Base-by-base conservation (phyloP, 2,113 vertebrate species). In the Holacanthus passer region DNA sequence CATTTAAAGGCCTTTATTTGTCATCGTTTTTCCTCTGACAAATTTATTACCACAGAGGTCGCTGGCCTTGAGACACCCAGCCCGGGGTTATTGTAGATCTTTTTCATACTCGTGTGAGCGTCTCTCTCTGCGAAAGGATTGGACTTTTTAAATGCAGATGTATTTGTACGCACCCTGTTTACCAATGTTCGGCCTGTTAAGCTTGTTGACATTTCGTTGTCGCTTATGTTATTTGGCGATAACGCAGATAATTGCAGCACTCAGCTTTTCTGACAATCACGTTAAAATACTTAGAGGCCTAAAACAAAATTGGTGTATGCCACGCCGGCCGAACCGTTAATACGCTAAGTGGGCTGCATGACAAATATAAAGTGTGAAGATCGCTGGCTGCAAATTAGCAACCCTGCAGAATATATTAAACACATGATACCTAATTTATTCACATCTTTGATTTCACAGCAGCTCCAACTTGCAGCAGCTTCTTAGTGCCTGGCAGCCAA, bases 1-100 rank as follows among this genome's bases (percentile, higher is more conserved):
- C 92, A 88, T 93, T 92, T 92, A 89, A 92, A 91, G 87, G 79
- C 79, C 86, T 88, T 88, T 92, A 90, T 94, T 94, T 91, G 82
- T 92, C 91, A 92, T 93, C 37, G 78, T 90, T 91, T 93, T 84
- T 72, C 82, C 86, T 79, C 52, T 59, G 87, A 89, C 70, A 87
- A 88, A 93, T 94, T 67, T 87, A 91, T 92, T 85, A 88, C 78
- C 63, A n/a, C n/a, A 58, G 69, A 72, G 81, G 89, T 85, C 20
- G 74, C 53, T 50, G 76, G 84, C 87, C 84, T 85, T 81, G 69
- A 83, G 73, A 60, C 79, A 86, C 58, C 59, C 58, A 7, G 79
- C 66, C 48, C 32, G 4, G 68, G 69, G 83, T 83, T 73, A 79
- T 65, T 86, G 69, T 82, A 62, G 22, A 76, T 89, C 83, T 87